phyloP scores from a whole-genome alignment of 1,140 invertebrate species.

The Lepidurus arcticus region DNA sequence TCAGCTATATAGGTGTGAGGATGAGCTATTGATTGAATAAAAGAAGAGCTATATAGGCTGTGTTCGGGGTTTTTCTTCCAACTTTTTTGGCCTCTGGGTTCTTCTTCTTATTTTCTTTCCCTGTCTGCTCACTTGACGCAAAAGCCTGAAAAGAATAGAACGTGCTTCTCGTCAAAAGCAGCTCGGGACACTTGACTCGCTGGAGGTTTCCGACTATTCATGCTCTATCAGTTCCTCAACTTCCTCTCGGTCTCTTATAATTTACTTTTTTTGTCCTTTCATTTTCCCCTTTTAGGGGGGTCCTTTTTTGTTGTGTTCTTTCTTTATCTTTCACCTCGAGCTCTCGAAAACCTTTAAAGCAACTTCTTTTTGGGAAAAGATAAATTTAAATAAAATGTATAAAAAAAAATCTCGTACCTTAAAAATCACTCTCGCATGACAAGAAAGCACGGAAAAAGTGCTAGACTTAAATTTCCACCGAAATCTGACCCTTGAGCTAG shows the following conservation, averaged over 20 bases:
- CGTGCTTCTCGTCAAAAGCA: slow-evolving; percentile 21
- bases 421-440: slow-evolving; percentile 13
- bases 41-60: background rate
- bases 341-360: background rate
- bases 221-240: slow-evolving; percentile 21
- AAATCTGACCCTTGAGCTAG: slow-evolving; percentile 13
- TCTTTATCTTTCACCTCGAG: slow-evolving; percentile 2
- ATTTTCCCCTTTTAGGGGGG: background rate
- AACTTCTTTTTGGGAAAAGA: background rate
- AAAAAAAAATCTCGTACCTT: background rate
- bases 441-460: background rate
- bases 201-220: slow-evolving; percentile 18
- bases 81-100: background rate
- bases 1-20: background rate
- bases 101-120: background rate
- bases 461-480: background rate
- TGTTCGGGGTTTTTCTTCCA: background rate
- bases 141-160: slow-evolving; percentile 22
- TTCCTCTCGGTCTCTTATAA: slow-evolving; percentile 13
- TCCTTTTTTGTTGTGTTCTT: background rate
- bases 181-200: slow-evolving; percentile 16
- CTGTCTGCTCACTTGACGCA: background rate
- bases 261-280: background rate
- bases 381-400: background rate
- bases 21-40: background rate